phyloP scores from a whole-genome alignment of 92 coral and sea anemone genomes.

The Metridium senile region DNA sequence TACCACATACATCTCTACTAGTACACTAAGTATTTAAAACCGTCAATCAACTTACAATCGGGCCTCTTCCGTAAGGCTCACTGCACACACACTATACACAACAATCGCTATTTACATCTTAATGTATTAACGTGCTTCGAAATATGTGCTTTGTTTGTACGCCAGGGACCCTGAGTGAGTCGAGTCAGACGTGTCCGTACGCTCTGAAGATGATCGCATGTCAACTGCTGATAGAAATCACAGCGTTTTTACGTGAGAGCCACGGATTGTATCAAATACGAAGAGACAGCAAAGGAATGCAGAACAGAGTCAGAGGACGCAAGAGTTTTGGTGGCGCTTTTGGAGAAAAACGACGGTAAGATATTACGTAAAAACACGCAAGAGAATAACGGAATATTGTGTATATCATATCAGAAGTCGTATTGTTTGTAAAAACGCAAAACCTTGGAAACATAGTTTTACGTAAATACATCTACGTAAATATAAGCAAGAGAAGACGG shows the following conservation, averaged over 20 bases:
- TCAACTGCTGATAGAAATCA: conserved; percentile 94
- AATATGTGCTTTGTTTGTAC: no score
- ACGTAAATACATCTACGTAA: no score
- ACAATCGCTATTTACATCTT: no score
- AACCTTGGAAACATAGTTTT: no score
- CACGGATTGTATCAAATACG: conserved; percentile 80
- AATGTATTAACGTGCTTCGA: no score
- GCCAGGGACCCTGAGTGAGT: conserved; percentile 82
- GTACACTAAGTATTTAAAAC: no score
- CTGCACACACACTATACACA: neutral
- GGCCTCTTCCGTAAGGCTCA: neutral
- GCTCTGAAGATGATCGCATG: conserved; percentile 97
- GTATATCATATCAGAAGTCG: neutral
- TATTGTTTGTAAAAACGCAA: no score
- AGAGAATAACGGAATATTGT: neutral
- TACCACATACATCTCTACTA: no score
- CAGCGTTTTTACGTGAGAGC: conserved; percentile 97
- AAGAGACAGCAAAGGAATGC: conserved; percentile 51
- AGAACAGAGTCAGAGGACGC: conserved; percentile 48
- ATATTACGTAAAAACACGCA: neutral
- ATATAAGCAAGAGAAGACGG: no score
- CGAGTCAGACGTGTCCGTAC: conserved; percentile 84
- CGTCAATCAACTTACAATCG: neutral
- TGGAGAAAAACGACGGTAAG: conserved; percentile 47
- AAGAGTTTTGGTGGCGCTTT: conserved; percentile 49